These are phyloP conservation scores for Macaria liturata DNA, from an alignment of 2,888 invertebrate species.

Conservation along the genomic window DNA sequence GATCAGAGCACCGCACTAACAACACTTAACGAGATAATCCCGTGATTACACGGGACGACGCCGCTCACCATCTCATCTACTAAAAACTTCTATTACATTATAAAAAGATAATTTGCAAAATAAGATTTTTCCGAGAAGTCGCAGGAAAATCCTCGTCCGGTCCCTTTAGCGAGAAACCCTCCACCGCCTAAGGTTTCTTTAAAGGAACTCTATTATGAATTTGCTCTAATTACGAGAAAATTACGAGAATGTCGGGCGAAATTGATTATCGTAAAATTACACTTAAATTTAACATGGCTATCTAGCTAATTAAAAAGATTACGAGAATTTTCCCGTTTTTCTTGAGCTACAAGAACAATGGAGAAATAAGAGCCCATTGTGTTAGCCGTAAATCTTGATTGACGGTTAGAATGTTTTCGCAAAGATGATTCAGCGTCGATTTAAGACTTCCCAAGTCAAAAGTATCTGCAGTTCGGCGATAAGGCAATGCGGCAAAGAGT, in stretches of 20 bases:
- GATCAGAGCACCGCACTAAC: slow-evolving; percentile 44
- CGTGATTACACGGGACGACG: slow-evolving; percentile 57
- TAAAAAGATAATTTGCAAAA: slow-evolving; percentile 29
- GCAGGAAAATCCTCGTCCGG: slow-evolving; percentile 4
- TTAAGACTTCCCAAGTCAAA: slow-evolving; percentile 35
- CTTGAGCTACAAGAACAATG: too few relatives aligned
- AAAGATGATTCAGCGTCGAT: slow-evolving; percentile 27
- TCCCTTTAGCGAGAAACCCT: slow-evolving; percentile 3
- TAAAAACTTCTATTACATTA: slow-evolving; percentile 34
- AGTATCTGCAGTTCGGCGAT: slow-evolving; percentile 57
- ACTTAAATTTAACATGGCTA: slow-evolving; percentile 3
- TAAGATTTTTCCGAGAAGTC: slow-evolving; percentile 11
- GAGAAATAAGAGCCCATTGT: background rate
- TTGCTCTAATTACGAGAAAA: slow-evolving; percentile 13
- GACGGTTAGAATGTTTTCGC: slow-evolving; percentile 9
- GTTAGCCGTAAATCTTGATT: slow-evolving; percentile 7
- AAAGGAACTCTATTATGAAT: slow-evolving; percentile 13
- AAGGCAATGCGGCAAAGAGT: slow-evolving; percentile 60
- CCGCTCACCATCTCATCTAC: slow-evolving; percentile 44
- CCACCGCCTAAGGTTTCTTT: slow-evolving; percentile 7
- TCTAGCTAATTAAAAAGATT: slow-evolving; percentile 10
- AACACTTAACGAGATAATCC: slow-evolving; percentile 61
- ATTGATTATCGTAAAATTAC: slow-evolving; percentile 13
- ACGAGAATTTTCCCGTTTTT: background rate
- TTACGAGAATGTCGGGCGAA: slow-evolving; percentile 5